Evolutionary conservation across 2,113 vertebrate genomes (phyloP), one percentile per base, ranked within the genome.

Genomic region (Ailuropoda melanoleuca): DNA sequence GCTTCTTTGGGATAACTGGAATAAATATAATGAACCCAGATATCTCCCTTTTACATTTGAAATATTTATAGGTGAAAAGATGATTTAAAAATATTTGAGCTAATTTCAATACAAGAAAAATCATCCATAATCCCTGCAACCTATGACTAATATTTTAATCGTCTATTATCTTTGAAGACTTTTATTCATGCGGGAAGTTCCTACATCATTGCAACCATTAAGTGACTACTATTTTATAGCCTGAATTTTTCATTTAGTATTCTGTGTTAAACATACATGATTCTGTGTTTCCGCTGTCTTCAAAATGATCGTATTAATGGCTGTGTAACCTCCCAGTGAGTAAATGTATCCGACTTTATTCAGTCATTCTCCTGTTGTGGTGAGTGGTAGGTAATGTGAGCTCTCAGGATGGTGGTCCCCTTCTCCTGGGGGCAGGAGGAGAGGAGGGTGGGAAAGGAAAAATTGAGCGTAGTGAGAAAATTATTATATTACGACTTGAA

Each of bases 141-240:
- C 6, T 78, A 15, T 70, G 55, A 81, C 18, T 72, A 93, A 93
- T 48, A 88, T 88, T 95, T 95, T 89, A 83, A 87, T 83, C 77
- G 12, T 31, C 68, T 66, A 21, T 72, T 90, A n/a, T 58, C 17
- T 78, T 97, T 19, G n/a, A 87, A 88, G 23, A 50, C 46, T 66
- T 93, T 82, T 39, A 77, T 19, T 3, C 53, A 46, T 72, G 50
- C 43, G 37, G 10, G 34, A 48, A 66, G 3, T 97, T 97, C 88
- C 43, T 83, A 91, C 13, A 58, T 85, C 34, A 90, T 60, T 90
- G 43, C 23, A 75, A 66, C 26, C 46, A 43, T 58, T 89, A 88
- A 31, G 3, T 86, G 81, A 74, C 74, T 96, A 60, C 24, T 62
- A 18, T 58, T 84, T 91, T 80, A 56, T 46, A 80, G 50, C 56